Percentiles rank a stretch among this genome's conserved stretches.
phyloP scores from a whole-genome alignment of 2,113 vertebrate species.

The Poicephalus gulielmi region DNA sequence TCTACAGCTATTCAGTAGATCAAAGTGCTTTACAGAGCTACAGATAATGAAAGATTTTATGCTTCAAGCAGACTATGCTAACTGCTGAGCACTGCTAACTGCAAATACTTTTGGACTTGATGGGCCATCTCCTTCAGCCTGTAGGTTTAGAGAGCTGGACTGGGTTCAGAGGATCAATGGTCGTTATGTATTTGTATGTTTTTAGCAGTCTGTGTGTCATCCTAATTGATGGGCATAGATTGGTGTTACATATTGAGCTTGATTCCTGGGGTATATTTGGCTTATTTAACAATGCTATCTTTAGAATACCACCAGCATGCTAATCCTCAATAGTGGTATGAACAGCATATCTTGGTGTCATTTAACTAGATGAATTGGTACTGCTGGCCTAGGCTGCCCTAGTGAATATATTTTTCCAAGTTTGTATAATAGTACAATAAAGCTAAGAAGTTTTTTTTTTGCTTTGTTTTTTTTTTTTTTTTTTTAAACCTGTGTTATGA shows the following conservation, averaged over 20 bases:
- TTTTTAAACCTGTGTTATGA: not conserved
- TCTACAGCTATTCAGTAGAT: not conserved
- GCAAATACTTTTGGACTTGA: not conserved
- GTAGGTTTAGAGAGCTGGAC: not conserved
- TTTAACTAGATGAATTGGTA: constrained; percentile 57
- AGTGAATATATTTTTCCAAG: not conserved
- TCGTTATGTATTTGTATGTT: not conserved
- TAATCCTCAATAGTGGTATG: constrained; percentile 61
- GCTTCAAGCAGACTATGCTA: not conserved
- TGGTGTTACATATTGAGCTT: constrained; percentile 42
- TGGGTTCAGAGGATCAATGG: not conserved
- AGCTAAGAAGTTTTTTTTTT: not conserved
- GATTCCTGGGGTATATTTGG: constrained; percentile 63
- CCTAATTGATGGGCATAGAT: constrained; percentile 51
- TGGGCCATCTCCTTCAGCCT: not conserved
- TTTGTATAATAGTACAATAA: not conserved
- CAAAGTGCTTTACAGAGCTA: not conserved
- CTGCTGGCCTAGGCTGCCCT: not conserved
- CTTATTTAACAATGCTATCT: constrained; percentile 73
- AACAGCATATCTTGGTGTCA: constrained; percentile 63
- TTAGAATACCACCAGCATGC: constrained; percentile 58
- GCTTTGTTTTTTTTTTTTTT: not conserved
- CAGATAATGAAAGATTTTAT: not conserved
- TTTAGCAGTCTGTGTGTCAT: constrained; percentile 43
- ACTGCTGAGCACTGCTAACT: not conserved